Percentiles rank a stretch among this genome's conserved stretches.
These are phyloP conservation scores for Tyria jacobaeae DNA, from an alignment of 2,888 invertebrate genomes.

Conservation along the genomic window DNA sequence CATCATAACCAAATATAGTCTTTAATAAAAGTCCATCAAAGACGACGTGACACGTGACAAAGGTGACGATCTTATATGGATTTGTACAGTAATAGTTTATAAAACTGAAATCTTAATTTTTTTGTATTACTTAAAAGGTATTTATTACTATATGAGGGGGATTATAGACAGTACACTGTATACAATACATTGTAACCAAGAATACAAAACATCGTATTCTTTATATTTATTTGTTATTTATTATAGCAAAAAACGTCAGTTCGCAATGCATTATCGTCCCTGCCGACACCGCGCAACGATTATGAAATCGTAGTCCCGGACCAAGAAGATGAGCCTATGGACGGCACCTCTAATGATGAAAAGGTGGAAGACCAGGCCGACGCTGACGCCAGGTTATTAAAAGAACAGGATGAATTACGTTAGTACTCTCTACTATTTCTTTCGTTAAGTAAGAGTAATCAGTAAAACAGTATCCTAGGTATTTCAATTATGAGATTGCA, in stretches of 20 bases:
- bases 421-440: constrained; percentile 43
- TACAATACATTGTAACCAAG: too few species aligned
- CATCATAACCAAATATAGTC: not conserved
- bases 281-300: constrained; percentile 98
- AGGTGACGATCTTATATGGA: too few species aligned
- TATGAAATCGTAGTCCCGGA: constrained; percentile 99
- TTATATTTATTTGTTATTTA: too few species aligned
- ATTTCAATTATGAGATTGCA: too few species aligned
- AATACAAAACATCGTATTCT: too few species aligned
- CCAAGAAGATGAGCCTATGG: constrained; percentile 84
- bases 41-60: too few species aligned
- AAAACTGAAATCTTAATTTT: too few species aligned
- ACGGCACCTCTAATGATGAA: constrained; percentile 46
- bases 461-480: too few species aligned
- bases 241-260: constrained; percentile 89
- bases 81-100: too few species aligned
- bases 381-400: constrained; percentile 90
- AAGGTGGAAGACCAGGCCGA: constrained; percentile 95
- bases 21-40: not conserved
- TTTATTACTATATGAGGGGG: too few species aligned
- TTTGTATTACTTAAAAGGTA: too few species aligned
- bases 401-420: constrained; percentile 90
- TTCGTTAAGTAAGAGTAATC: not conserved
- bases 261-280: constrained; percentile 90
- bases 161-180: not conserved